These are phyloP conservation scores for Lathamus discolor DNA, from an alignment of 2,113 vertebrate genomes.

Conservation along the genomic window DNA sequence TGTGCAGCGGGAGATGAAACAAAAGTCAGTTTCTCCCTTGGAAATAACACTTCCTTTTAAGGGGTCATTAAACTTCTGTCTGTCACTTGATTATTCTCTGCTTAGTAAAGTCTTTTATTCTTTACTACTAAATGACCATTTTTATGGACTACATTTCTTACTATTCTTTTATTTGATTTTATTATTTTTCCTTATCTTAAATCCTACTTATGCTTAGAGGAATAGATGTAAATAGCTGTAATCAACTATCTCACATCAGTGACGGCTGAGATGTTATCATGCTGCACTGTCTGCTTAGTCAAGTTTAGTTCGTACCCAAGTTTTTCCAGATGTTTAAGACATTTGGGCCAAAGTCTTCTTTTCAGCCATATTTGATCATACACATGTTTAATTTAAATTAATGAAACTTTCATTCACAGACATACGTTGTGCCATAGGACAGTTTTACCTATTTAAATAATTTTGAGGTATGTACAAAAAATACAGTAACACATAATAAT, in stretches of 20 bases:
- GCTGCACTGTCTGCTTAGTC: background rate
- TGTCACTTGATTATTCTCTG: conserved; percentile 45
- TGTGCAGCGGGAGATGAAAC: background rate
- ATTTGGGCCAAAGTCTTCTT: background rate
- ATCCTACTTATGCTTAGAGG: background rate
- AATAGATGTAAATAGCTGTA: conserved; percentile 17
- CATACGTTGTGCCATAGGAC: conserved; percentile 30
- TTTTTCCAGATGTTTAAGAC: background rate
- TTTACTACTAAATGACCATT: conserved; percentile 59
- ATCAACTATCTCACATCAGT: background rate
- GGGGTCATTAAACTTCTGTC: conserved; percentile 10
- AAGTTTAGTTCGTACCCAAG: background rate
- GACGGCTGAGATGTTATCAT: background rate
- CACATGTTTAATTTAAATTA: conserved; percentile 36
- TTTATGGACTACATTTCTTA: conserved; percentile 51
- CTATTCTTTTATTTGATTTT: background rate
- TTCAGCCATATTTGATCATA: background rate
- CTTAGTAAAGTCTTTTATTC: conserved; percentile 46
- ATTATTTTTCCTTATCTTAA: background rate
- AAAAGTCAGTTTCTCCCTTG: background rate
- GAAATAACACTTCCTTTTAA: conserved; percentile 40
- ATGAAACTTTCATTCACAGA: conserved; percentile 54
- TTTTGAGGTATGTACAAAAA: conserved; percentile 73
- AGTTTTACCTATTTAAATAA: conserved; percentile 64
- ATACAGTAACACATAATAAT: conserved; percentile 74